Percentiles rank a stretch among this genome's conserved stretches.
Conservation (phyloP, 2,888 invertebrate species). For the Altica lythri region DNA sequence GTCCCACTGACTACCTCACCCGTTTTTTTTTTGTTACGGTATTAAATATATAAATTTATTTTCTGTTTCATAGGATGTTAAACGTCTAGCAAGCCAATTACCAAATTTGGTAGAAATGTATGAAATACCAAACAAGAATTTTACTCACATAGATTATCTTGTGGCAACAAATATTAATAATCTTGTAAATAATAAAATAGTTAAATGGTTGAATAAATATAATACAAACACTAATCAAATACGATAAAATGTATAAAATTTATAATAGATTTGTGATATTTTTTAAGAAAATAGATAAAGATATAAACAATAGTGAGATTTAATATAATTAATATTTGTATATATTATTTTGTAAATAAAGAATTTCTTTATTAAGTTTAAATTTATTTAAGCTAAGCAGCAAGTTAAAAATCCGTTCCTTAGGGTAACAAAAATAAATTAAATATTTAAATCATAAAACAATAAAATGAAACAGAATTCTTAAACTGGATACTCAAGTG, state of each 20-base stretch:
- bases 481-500: too few relatives aligned
- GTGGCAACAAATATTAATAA: slow-evolving; percentile 56
- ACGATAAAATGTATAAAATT: too few relatives aligned
- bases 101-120: slow-evolving; percentile 51
- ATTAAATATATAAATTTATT: slow-evolving; percentile 35
- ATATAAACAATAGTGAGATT: slow-evolving; percentile 66
- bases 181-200: slow-evolving; percentile 54
- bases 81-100: slow-evolving; percentile 59
- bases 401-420: too few relatives aligned
- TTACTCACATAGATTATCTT: slow-evolving; percentile 61
- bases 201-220: slow-evolving; percentile 27
- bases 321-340: slow-evolving; percentile 51
- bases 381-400: too few relatives aligned
- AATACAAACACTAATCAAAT: too few relatives aligned
- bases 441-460: too few relatives aligned
- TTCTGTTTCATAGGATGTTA: slow-evolving; percentile 57
- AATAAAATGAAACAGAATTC: too few relatives aligned
- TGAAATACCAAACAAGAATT: slow-evolving; percentile 46
- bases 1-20: neutral
- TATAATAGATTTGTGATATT: slow-evolving; percentile 6
- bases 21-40: neutral
- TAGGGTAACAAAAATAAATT: too few relatives aligned
- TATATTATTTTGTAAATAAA: too few relatives aligned
- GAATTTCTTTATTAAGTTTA: too few relatives aligned
- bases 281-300: neutral